Evolutionary conservation across 2,797 vertebrate genomes (phyloP).

Genomic region (Megaceryle alcyon): DNA sequence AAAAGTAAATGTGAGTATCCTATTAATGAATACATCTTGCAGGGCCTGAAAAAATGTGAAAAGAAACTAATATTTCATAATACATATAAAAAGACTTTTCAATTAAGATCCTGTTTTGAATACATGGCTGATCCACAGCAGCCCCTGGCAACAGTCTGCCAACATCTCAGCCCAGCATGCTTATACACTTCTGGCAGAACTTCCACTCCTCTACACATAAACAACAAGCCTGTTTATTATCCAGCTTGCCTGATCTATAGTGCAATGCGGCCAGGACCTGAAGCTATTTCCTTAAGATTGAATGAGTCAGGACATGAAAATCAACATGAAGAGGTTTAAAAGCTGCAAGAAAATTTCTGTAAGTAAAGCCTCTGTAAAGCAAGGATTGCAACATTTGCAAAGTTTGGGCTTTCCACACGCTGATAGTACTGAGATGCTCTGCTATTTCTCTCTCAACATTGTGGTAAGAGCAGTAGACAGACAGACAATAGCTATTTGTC

Average conservation of each 20-base stretch:
- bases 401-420: slow-evolving; percentile 65
- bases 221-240: slow-evolving; percentile 63
- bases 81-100: slow-evolving; percentile 35
- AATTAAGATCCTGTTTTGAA: slow-evolving; percentile 61
- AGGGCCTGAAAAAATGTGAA: slow-evolving; percentile 31
- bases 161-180: slow-evolving; percentile 30
- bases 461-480: slow-evolving; percentile 16
- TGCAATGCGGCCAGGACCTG: slow-evolving; percentile 30
- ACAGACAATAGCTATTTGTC: slow-evolving; percentile 19
- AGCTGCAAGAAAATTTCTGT: slow-evolving; percentile 47
- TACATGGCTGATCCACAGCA: background rate
- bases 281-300: slow-evolving; percentile 68
- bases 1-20: slow-evolving; percentile 8
- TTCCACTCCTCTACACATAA: slow-evolving; percentile 51
- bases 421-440: slow-evolving; percentile 42
- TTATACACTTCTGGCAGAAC: slow-evolving; percentile 46
- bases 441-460: slow-evolving; percentile 24
- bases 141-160: slow-evolving; percentile 40
- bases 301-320: slow-evolving; percentile 75
- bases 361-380: slow-evolving; percentile 58
- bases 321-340: slow-evolving; percentile 67
- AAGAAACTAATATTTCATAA: slow-evolving; percentile 62
- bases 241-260: slow-evolving; percentile 62
- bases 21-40: slow-evolving; percentile 16
- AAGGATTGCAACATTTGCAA: slow-evolving; percentile 42